Evolutionary conservation across 2,113 vertebrate species (phyloP).

Genomic region (Engystomops pustulosus): DNA sequence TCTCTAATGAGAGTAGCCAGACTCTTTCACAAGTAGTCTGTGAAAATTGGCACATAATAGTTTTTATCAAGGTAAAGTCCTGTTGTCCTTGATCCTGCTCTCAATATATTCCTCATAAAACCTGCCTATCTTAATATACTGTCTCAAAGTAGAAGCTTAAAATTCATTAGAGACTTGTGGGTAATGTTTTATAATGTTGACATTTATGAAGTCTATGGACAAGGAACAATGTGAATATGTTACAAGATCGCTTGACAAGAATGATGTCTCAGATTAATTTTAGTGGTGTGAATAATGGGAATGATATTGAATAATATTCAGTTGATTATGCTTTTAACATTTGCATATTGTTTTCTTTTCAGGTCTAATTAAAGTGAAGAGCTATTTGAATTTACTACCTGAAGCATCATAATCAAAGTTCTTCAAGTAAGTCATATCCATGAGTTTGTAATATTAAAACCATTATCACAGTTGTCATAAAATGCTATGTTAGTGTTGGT

Average conservation of each 20-base stretch:
- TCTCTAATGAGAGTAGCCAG: slow-evolving; percentile 32
- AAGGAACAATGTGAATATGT: not conserved
- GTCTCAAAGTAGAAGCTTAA: slow-evolving; percentile 6
- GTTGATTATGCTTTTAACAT: not conserved
- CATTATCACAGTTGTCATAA: not conserved
- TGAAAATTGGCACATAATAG: slow-evolving; percentile 11
- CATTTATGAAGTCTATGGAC: not conserved
- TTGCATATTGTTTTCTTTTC: slow-evolving; percentile 15
- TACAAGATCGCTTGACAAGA: slow-evolving; percentile 4
- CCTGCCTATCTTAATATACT: slow-evolving; percentile 10
- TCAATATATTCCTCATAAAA: slow-evolving; percentile 21
- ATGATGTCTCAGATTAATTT: not conserved
- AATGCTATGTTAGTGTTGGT: no score
- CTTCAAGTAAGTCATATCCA: not conserved
- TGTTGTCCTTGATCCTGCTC: slow-evolving; percentile 30
- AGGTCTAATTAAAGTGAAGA: not conserved
- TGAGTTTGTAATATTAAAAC: not conserved
- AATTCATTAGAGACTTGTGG: slow-evolving; percentile 19
- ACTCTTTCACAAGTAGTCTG: slow-evolving; percentile 45
- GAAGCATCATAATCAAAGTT: not conserved
- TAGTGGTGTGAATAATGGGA: not conserved
- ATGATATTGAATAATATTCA: not conserved
- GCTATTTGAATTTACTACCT: not conserved
- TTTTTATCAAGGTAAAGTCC: not conserved
- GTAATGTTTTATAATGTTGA: slow-evolving; percentile 19